phyloP scores from a whole-genome alignment of 2,797 vertebrate genomes.

The Phataginus tricuspis region DNA sequence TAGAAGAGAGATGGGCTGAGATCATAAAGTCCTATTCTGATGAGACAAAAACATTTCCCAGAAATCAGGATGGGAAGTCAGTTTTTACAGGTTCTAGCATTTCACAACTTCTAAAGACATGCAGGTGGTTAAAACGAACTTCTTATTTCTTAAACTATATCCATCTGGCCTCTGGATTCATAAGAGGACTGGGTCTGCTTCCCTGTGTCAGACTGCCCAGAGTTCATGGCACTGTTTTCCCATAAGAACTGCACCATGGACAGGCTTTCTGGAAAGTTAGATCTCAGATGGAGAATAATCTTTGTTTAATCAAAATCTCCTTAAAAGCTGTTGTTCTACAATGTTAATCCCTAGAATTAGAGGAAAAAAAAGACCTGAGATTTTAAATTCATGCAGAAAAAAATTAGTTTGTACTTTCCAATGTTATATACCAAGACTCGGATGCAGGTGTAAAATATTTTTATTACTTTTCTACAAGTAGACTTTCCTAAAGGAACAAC shows the following conservation, averaged over 20 bases:
- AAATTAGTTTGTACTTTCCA: background rate
- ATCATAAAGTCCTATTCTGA: conserved; percentile 8
- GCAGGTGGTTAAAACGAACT: conserved; percentile 59
- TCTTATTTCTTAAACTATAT: background rate
- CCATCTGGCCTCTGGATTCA: background rate
- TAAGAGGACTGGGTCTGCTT: background rate
- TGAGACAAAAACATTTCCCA: conserved; percentile 63
- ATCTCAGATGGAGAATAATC: background rate
- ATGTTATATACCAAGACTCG: background rate
- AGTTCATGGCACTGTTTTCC: background rate
- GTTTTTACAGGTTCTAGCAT: background rate
- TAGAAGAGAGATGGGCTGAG: conserved; percentile 8
- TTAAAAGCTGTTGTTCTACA: background rate
- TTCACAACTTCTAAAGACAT: conserved; percentile 54
- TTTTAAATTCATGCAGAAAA: background rate
- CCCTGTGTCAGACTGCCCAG: background rate
- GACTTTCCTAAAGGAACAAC: background rate
- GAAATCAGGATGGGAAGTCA: conserved; percentile 59
- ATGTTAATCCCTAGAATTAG: background rate
- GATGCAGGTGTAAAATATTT: background rate
- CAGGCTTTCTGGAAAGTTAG: background rate
- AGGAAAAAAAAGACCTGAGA: background rate
- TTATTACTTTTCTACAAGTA: background rate
- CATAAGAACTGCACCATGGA: background rate
- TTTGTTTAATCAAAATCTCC: background rate